These are phyloP conservation scores for Sinohyriopsis cumingii DNA, from an alignment of 2,888 invertebrate genomes.

Conservation along the genomic window DNA sequence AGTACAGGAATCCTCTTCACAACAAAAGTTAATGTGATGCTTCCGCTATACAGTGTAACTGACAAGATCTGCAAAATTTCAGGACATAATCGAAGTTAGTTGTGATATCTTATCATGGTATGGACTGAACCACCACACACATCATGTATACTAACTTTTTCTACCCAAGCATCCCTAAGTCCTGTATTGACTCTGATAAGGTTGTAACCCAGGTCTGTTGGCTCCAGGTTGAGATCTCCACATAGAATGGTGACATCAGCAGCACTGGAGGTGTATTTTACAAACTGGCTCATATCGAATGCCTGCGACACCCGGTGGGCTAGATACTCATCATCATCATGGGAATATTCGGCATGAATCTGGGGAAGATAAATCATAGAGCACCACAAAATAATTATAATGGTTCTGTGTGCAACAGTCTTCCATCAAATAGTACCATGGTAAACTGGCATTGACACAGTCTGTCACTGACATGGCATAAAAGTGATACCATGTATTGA, in stretches of 20 bases:
- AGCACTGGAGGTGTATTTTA: conserved; percentile 84
- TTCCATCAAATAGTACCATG: too few species aligned
- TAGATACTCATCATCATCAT: conserved; percentile 85
- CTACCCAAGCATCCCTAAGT: conserved; percentile 67
- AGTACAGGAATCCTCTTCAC: too few species aligned
- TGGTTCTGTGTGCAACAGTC: too few species aligned
- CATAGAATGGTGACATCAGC: conserved; percentile 88
- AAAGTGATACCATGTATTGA: too few species aligned
- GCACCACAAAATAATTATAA: not conserved
- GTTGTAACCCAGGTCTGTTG: conserved; percentile 78
- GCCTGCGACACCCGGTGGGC: conserved; percentile 95
- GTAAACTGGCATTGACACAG: too few species aligned
- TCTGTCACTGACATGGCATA: too few species aligned
- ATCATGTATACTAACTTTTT: conserved; percentile 50
- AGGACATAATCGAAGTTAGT: too few species aligned
- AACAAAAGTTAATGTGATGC: too few species aligned
- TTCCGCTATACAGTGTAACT: too few species aligned
- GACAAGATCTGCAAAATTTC: too few species aligned
- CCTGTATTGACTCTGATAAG: conserved; percentile 74
- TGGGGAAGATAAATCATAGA: too few species aligned
- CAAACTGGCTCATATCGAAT: conserved; percentile 94
- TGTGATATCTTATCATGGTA: not conserved
- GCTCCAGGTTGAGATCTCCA: conserved; percentile 95
- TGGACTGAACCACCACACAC: not conserved
- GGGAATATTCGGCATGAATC: conserved; percentile 83